Evolutionary conservation across 2,888 invertebrate species (phyloP).

Genomic region (Tipula vernalis): DNA sequence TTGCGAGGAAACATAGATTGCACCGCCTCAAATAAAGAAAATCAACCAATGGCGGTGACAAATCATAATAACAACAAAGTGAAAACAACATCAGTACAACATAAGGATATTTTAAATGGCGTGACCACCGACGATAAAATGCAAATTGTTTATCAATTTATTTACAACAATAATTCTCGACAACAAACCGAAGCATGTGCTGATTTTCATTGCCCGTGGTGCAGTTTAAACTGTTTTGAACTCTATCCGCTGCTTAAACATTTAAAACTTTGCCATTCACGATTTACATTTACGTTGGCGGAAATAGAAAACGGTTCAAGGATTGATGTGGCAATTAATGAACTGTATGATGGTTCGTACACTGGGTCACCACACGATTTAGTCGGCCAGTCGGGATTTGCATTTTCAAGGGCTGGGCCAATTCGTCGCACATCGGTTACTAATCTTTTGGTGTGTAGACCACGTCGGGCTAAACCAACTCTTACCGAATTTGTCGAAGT

Average conservation of each 20-base stretch:
- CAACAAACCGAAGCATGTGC: slow-evolving; percentile 93
- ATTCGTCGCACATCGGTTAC: slow-evolving; percentile 49
- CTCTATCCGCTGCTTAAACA: slow-evolving; percentile 87
- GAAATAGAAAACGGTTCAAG: slow-evolving; percentile 51
- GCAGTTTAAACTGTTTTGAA: slow-evolving; percentile 75
- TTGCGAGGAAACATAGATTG: slow-evolving; percentile 16
- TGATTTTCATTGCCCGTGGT: slow-evolving; percentile 93
- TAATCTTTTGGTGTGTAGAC: slow-evolving; percentile 48
- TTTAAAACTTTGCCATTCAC: slow-evolving; percentile 82
- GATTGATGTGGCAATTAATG: slow-evolving; percentile 91
- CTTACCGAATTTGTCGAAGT: slow-evolving; percentile 80
- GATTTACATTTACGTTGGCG: slow-evolving; percentile 81
- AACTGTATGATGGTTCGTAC: slow-evolving; percentile 89
- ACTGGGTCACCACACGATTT: slow-evolving; percentile 86
- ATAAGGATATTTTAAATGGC: slow-evolving; percentile 10
- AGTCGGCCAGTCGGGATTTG: slow-evolving; percentile 58
- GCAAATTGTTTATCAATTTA: slow-evolving; percentile 89
- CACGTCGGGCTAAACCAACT: slow-evolving; percentile 41
- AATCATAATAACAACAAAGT: neutral
- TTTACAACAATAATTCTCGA: slow-evolving; percentile 87
- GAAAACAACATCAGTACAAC: neutral
- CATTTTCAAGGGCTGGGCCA: slow-evolving; percentile 55
- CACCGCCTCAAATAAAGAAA: slow-evolving; percentile 30
- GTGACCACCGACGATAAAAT: slow-evolving; percentile 37
- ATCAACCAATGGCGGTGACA: slow-evolving; percentile 16